Conservation (phyloP, 2,113 vertebrate genomes). For the Hystrix brachyura region DNA sequence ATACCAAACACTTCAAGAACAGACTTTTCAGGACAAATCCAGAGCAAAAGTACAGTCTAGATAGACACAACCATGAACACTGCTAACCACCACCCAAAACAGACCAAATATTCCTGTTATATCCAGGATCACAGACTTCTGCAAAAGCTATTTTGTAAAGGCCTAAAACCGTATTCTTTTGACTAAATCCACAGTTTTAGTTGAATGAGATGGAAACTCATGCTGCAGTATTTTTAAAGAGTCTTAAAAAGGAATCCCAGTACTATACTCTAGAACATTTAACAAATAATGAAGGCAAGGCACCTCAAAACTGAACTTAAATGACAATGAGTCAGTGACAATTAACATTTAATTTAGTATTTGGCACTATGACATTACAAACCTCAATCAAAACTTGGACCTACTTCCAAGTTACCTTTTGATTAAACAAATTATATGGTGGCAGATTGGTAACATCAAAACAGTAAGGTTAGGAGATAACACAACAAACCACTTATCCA, state of each 20-base stretch:
- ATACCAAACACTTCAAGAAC: conserved; percentile 57
- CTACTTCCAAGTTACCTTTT: conserved; percentile 64
- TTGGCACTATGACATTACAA: conserved; percentile 65
- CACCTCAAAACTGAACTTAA: conserved; percentile 65
- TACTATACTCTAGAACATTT: not conserved
- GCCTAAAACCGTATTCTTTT: not conserved
- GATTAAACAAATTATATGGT: conserved; percentile 68
- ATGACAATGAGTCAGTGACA: conserved; percentile 61
- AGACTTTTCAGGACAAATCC: conserved; percentile 51
- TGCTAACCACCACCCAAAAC: not conserved
- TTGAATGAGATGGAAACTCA: conserved; percentile 46
- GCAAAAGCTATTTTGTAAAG: conserved; percentile 46
- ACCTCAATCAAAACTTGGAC: conserved; percentile 72
- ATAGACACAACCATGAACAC: not conserved
- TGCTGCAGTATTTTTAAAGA: conserved; percentile 49
- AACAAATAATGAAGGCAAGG: conserved; percentile 47
- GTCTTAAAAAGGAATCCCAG: conserved; percentile 19
- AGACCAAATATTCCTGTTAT: conserved; percentile 7
- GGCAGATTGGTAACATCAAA: conserved; percentile 39
- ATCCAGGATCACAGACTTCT: not conserved
- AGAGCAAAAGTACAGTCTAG: not conserved
- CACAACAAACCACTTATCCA: conserved; percentile 31
- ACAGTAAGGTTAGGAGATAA: conserved; percentile 3
- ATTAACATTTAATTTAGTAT: conserved; percentile 62
- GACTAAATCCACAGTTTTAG: conserved; percentile 16